Evolutionary conservation across 2,113 vertebrate species (phyloP).

Genomic region (Corapipo altera): DNA sequence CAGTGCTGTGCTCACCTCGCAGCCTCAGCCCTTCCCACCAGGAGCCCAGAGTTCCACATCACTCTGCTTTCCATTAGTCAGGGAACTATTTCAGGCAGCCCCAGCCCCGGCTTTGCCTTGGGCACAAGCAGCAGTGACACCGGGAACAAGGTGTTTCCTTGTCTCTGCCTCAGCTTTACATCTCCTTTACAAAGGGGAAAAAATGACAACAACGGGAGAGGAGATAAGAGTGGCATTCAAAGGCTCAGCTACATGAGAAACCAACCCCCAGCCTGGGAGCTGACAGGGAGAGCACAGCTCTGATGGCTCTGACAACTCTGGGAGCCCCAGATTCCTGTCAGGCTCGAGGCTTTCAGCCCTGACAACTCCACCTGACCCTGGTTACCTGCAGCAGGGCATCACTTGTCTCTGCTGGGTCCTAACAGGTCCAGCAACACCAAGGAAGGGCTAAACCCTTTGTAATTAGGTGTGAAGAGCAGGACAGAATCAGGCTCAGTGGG

Average conservation of each 20-base stretch:
- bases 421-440: fast-evolving
- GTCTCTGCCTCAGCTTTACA: background rate
- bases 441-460: background rate
- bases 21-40: background rate
- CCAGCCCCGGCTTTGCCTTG: background rate
- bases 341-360: background rate
- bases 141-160: background rate
- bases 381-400: background rate
- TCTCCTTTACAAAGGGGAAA: background rate
- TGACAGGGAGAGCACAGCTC: background rate
- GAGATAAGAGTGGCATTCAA: background rate
- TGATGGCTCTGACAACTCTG: background rate
- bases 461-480: fast-evolving
- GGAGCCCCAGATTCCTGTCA: background rate
- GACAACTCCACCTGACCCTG: too few species aligned
- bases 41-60: background rate
- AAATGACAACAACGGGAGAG: background rate
- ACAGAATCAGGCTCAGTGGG: fast-evolving
- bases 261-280: background rate
- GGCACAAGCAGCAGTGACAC: background rate
- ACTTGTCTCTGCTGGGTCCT: background rate
- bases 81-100: background rate
- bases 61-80: background rate
- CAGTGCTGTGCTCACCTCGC: background rate
- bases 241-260: background rate